Evolutionary conservation across 2,888 invertebrate species (phyloP).

Genomic region (Aleiodes testaceus): DNA sequence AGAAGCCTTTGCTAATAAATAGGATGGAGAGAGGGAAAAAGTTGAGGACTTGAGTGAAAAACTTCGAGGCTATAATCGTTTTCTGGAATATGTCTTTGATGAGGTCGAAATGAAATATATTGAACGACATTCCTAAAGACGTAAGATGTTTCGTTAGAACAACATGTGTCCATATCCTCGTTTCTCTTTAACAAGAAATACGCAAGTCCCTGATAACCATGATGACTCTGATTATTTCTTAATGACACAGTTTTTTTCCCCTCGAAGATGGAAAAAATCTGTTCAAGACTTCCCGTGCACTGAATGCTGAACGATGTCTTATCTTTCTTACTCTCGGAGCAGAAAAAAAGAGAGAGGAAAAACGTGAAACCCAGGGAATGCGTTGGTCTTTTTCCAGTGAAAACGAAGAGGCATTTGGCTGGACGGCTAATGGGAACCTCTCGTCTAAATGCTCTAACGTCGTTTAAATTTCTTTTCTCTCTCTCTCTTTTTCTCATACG

Average conservation of each 20-base stretch:
- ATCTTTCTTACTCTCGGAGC: slow-evolving; percentile 14
- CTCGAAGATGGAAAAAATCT: not conserved
- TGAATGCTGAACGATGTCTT: slow-evolving; percentile 15
- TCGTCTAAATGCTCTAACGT: slow-evolving; percentile 43
- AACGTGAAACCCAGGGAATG: not conserved
- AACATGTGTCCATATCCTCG: not conserved
- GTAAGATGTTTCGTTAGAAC: not conserved
- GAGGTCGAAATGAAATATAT: not conserved
- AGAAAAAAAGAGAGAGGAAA: slow-evolving; percentile 12
- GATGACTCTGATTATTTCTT: no score
- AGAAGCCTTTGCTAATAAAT: not conserved
- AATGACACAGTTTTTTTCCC: not conserved
- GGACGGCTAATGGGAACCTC: slow-evolving; percentile 36
- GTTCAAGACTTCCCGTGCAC: slow-evolving; percentile 9
- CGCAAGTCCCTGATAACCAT: not conserved
- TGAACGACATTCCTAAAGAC: not conserved
- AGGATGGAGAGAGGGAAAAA: not conserved
- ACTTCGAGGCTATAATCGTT: slow-evolving; percentile 19
- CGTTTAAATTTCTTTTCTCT: slow-evolving; percentile 46
- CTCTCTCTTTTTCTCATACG: not conserved
- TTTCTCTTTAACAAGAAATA: no score
- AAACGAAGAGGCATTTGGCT: slow-evolving; percentile 1
- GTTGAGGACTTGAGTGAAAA: slow-evolving; percentile 3
- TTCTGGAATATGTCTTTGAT: slow-evolving; percentile 3
- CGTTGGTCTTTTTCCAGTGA: not conserved